Evolutionary conservation across 2,888 invertebrate genomes (phyloP).

Genomic region (Strigamia maritima): DNA sequence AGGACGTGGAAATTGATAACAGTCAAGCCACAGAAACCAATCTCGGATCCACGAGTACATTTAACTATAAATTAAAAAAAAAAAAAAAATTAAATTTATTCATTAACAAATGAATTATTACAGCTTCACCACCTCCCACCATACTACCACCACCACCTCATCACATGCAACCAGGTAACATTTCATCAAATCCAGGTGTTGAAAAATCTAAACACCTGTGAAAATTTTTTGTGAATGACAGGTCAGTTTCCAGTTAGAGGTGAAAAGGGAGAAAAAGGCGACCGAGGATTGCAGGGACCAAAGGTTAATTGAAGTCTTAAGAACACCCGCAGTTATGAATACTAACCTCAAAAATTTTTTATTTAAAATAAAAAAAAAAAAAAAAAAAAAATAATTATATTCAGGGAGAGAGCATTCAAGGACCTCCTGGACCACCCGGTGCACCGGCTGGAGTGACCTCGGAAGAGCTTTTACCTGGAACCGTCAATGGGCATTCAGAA

Average conservation of each 20-base stretch:
- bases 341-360: background rate
- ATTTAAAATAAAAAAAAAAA: background rate
- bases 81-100: background rate
- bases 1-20: background rate
- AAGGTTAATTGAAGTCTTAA: background rate
- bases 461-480: background rate
- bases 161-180: background rate
- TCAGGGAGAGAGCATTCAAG: slow-evolving; percentile 6
- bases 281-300: background rate
- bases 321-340: background rate
- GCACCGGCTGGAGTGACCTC: background rate
- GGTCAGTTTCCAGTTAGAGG: background rate
- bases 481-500: background rate
- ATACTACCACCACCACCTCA: background rate
- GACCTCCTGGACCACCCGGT: slow-evolving; percentile 15
- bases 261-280: background rate
- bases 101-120: background rate
- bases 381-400: background rate
- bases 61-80: too few relatives aligned
- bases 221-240: background rate
- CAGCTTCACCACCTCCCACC: background rate
- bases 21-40: background rate
- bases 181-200: background rate
- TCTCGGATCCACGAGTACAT: background rate
- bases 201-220: background rate